A percentile compares a stretch with the other conserved stretches of the same genome.
These are phyloP conservation scores for Heterodera schachtii DNA, from an alignment of 1,140 invertebrate species.

Conservation along the genomic window DNA sequence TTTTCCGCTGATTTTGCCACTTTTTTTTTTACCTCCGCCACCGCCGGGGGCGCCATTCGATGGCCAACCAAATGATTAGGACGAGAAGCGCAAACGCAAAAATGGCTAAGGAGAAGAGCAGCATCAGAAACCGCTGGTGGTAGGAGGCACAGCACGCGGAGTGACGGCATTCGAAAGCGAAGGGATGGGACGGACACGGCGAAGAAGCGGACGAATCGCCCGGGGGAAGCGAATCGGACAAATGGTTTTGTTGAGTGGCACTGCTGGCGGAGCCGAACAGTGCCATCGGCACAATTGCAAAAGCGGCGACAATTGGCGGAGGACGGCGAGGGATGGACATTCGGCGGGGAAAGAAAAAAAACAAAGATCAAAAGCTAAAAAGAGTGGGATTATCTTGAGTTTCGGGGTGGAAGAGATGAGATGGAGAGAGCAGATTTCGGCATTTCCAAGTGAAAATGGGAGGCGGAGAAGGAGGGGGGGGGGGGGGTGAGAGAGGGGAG, in stretches of 20 bases:
- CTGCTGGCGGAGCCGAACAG: neutral
- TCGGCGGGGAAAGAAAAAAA: too few species aligned
- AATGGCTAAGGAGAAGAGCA: slow-evolving; percentile 44
- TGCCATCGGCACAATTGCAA: neutral
- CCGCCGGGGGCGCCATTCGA: slow-evolving; percentile 47
- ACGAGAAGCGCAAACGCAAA: slow-evolving; percentile 44
- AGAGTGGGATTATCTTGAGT: too few species aligned
- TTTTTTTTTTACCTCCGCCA: slow-evolving; percentile 8
- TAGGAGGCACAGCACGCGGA: slow-evolving; percentile 47
- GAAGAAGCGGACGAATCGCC: neutral
- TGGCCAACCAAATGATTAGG: slow-evolving; percentile 40
- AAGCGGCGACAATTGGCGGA: neutral
- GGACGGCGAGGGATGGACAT: neutral
- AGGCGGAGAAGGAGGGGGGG: too few species aligned
- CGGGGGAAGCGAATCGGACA: neutral
- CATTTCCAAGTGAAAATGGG: too few species aligned
- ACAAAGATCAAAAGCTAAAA: too few species aligned
- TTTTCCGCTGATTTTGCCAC: too few species aligned
- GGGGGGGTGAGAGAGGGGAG: too few species aligned
- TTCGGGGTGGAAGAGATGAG: too few species aligned
- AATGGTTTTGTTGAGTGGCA: neutral
- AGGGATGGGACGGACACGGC: slow-evolving; percentile 32
- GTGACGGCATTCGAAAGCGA: slow-evolving; percentile 45
- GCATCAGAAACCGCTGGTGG: slow-evolving; percentile 49
- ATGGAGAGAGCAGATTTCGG: too few species aligned